Evolutionary conservation across 2,113 vertebrate genomes (phyloP), one percentile per base, ranked within the genome.

Genomic region (Mystacornis crossleyi): DNA sequence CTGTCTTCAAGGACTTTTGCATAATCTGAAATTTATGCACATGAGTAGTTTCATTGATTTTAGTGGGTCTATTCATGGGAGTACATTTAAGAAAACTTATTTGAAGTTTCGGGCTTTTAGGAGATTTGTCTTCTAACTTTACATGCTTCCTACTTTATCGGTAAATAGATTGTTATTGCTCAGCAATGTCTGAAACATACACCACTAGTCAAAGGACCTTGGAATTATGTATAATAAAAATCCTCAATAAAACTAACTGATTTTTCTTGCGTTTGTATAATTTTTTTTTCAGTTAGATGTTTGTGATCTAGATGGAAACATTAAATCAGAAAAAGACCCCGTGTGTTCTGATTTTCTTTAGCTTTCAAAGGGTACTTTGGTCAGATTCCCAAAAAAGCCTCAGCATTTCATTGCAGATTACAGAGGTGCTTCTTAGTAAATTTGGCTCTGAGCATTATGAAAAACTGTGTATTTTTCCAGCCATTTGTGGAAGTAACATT

Each of bases 1-100:
- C 81, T 91, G 53, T 95, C 93, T 92, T 90, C 77, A 89, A 85
- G 36, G 61, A 87, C 42, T 86, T 93, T 86, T 93, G 55, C 75
- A 93, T 88, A 93, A 70, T 40, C 71, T 94, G 71, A 74, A 62
- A 95, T 88, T 60, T 83, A 94, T 86, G 77, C 62, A 88, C 28
- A 40, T 20, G 70, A 75, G 67, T 83, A 72, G 25, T 65, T 86
- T 55, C 67, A 72, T 77, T 71, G 40, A 86, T 94, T 93, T 87
- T 73, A 78, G 54, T 79, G 48, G 10, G 7, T 64, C 21, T 84
- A 12, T 91, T 89, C 43, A 81, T 38, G 50, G 61, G 15, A 89
- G 47, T 26, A 53, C 10, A 6, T 92, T 58, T 79, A 79, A 94
- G 61, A 21, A 89, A 95, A 87, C 25, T 79, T 86, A 51, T 75